Evolutionary conservation across 2,888 invertebrate species (phyloP), one percentile per base, ranked within the genome.

Genomic region (Taenaris catops): DNA sequence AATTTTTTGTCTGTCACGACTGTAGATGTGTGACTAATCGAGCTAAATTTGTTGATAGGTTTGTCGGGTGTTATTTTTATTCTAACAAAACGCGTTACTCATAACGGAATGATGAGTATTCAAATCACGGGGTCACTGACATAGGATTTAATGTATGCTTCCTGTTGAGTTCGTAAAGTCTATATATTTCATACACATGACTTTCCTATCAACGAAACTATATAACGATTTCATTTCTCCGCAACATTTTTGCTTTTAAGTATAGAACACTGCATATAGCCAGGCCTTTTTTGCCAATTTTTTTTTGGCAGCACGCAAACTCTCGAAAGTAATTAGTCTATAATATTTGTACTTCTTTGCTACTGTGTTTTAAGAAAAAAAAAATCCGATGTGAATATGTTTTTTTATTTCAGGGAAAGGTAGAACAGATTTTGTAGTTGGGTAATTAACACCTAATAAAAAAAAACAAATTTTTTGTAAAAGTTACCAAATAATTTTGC

Each of bases 61-160:
- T 39, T 29, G 37, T 29, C 29, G 41, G 38, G 45, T 37, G 38
- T 43, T 47, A 49, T 50, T 53, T 55, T 50, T 51, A 48, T 48
- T 48, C 41, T 45, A 47, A 48, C 40, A 48, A 59, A 63, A 63
- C 61, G 58, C 51, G 48, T 46, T 48, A 66, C 53, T 63, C 66
- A 58, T 64, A 65, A 63, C 62, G 59, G 58, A 67, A 68, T 71
- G 65, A 63, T 57, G 58, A 55, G 55, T 71, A 75, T 72, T 68
- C 66, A 60, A 71, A 69, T 71, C 71, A 70, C 62, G 65, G 56
- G 79, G 74, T 78, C 76, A 76, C 55, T 72, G 80, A 75, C 79
- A 62, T 64, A 48, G 67, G 65, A 72, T 72, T 74, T 75, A 81
- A 80, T 74, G 67, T 66, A 51, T 44, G 64, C 66, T 78, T 83